These are phyloP conservation scores for Promerops cafer DNA, from an alignment of 2,113 vertebrate genomes.

Conservation along the genomic window DNA sequence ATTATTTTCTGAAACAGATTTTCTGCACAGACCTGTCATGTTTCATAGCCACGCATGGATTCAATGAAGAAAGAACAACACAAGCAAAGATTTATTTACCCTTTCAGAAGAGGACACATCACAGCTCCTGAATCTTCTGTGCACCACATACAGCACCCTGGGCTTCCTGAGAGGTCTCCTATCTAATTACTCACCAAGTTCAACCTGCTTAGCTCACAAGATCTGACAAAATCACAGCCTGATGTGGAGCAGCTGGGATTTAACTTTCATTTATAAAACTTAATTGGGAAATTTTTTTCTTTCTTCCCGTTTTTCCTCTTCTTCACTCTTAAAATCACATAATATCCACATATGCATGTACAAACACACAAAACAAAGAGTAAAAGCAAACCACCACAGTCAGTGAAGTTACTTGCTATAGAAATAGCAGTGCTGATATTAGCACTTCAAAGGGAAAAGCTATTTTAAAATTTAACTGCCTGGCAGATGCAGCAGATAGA, in stretches of 20 bases:
- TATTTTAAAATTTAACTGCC: conserved; percentile 67
- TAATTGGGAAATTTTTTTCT: conserved; percentile 8
- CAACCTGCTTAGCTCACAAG: not conserved
- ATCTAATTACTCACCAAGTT: conserved; percentile 21
- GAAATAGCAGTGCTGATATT: conserved; percentile 53
- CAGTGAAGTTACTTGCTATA: conserved; percentile 12
- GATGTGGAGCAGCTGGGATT: conserved; percentile 22
- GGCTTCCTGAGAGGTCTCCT: not conserved
- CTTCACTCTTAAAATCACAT: not conserved
- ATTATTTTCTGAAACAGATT: not conserved
- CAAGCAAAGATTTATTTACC: not conserved
- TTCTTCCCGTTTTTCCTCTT: not conserved
- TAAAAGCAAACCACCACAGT: conserved; percentile 11
- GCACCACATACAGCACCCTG: not conserved
- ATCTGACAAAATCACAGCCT: conserved; percentile 35
- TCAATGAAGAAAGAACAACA: not conserved
- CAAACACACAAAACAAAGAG: conserved; percentile 22
- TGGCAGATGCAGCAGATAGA: conserved; percentile 32
- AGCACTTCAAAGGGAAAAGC: conserved; percentile 62
- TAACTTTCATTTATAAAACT: conserved; percentile 38
- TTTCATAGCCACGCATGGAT: not conserved
- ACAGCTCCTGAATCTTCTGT: not conserved
- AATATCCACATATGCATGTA: not conserved
- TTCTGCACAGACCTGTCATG: not conserved
- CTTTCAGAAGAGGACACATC: not conserved